phyloP scores from a whole-genome alignment of 2,888 invertebrate genomes.

The Hofmannophila pseudospretella region DNA sequence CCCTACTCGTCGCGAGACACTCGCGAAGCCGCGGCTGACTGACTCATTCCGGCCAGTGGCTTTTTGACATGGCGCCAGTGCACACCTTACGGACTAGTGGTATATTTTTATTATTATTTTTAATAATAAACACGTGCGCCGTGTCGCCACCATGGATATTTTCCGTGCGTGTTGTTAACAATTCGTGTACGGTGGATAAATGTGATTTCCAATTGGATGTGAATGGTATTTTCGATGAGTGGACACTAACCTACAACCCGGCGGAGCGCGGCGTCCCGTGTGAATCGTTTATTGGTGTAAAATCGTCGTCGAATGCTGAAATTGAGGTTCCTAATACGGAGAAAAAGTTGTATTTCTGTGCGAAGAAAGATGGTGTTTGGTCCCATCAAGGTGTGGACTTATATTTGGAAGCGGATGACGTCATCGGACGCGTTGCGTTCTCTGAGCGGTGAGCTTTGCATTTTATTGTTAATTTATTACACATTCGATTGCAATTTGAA shows the following conservation, averaged over 20 bases:
- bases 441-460: constrained; percentile 38
- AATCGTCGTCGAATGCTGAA: constrained; percentile 20
- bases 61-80: constrained; percentile 49
- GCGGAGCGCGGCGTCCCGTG: constrained; percentile 35
- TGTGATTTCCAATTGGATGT: constrained; percentile 57
- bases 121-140: constrained; percentile 51
- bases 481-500: neutral
- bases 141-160: constrained; percentile 66
- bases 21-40: constrained; percentile 7
- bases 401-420: constrained; percentile 67
- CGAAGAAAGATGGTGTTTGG: constrained; percentile 50
- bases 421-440: constrained; percentile 34
- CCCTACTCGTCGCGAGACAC: neutral
- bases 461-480: constrained; percentile 5
- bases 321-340: constrained; percentile 35
- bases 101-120: constrained; percentile 63
- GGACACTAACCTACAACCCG: constrained; percentile 56
- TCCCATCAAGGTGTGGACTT: constrained; percentile 53
- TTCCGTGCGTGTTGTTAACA: constrained; percentile 42
- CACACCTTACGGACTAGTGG: constrained; percentile 61
- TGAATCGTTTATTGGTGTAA: constrained; percentile 29
- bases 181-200: constrained; percentile 38
- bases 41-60: constrained; percentile 18
- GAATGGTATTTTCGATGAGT: constrained; percentile 42
- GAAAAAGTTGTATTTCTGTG: constrained; percentile 56